Base-by-base conservation (phyloP, 2,113 vertebrate genomes). In the Archilochus colubris region DNA sequence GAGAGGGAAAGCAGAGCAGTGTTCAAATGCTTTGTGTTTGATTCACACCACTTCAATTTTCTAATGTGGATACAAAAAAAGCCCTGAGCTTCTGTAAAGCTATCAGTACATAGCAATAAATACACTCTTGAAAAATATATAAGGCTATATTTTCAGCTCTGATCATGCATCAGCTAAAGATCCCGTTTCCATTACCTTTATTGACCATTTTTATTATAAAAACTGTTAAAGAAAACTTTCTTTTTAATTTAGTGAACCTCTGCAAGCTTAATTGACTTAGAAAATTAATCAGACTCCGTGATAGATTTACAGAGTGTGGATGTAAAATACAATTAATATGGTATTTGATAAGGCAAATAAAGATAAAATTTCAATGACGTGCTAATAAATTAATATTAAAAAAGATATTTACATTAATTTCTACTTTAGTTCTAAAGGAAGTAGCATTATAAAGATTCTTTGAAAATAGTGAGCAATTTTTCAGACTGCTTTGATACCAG, bases 331-430 rank as follows among this genome's bases (percentile, higher is more conserved):
- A 91, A 91, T 95, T 94, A 95, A 90, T 77, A 77, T 22, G 72
- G 89, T 50, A 94, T 80, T 95, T 91, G 91, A 95, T 89, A 95
- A 81, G 88, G 68, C 96, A 95, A 97, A 95, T 91, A 94, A 91
- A 94, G 93, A 95, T 93, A 78, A 91, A 93, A 93, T 91, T 95
- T 31, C 73, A 88, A 55, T 40, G 38, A 88, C 80, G 82, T 12
- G 38, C 78, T 93, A 89, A 89, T 93, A 94, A 96, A 68, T 79
- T 63, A 89, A 93, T 95, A 94, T 88, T 91, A 91, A 51, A 77
- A 88, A n/a, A 63, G 51, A 69, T 33, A 77, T 77, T 85, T 43
- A 63, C 21, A 86, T 48, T 88, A 6, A 74, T 61, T 95, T 72
- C 58, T 77, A 73, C 14, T 82, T 20, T 3, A 55, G 58, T 70